Conservation (phyloP, 2,797 vertebrate species). For the Anas bahamensis region DNA sequence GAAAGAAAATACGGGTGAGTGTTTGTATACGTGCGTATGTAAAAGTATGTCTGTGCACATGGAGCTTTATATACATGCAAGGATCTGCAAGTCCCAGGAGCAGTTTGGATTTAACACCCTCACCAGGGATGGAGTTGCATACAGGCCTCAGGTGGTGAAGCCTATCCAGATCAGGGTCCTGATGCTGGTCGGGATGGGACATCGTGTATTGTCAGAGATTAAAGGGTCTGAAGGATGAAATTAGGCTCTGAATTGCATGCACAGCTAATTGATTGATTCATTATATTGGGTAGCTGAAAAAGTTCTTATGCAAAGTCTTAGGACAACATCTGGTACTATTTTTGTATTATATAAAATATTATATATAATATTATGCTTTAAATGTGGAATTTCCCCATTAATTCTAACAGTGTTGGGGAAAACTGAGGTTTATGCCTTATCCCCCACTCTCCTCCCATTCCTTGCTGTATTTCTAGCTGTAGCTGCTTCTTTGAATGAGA, state of each 20-base stretch:
- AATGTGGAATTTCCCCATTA: neutral
- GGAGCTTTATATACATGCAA: neutral
- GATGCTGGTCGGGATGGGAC: neutral
- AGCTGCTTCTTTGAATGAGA: neutral
- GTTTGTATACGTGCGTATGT: neutral
- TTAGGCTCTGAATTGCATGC: neutral
- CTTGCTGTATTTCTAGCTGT: neutral
- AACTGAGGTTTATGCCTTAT: neutral
- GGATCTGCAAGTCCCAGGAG: neutral
- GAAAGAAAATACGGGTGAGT: neutral
- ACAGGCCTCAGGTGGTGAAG: neutral
- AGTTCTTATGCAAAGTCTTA: neutral
- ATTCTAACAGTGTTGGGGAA: neutral
- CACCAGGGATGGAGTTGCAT: neutral
- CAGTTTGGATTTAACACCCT: neutral
- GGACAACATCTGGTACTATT: neutral
- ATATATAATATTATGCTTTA: neutral
- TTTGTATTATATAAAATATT: neutral
- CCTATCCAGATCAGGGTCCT: neutral
- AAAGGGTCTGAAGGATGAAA: neutral
- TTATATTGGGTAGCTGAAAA: neutral
- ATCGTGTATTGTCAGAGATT: fast-evolving
- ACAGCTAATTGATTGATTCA: neutral
- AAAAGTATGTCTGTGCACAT: neutral
- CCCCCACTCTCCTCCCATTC: neutral